These are phyloP conservation scores for Tachysurus fulvidraco DNA, from an alignment of 2,113 vertebrate genomes.

Conservation along the genomic window DNA sequence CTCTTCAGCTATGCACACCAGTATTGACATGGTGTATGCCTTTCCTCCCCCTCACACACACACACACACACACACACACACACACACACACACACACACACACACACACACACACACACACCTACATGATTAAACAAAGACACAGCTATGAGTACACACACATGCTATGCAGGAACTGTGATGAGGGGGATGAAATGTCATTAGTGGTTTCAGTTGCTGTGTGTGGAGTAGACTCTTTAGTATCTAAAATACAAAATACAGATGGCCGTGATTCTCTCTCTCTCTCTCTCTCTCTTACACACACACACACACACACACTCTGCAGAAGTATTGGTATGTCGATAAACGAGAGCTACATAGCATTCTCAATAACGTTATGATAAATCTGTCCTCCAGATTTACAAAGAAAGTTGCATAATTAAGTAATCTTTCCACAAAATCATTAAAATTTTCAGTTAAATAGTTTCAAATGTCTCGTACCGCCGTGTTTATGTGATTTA, in stretches of 20 bases:
- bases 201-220: conserved; percentile 32
- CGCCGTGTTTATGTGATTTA: neutral
- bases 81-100: conserved; percentile 37
- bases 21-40: conserved; percentile 52
- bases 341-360: no score
- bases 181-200: conserved; percentile 32
- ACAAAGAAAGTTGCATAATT: neutral
- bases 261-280: conserved; percentile 3
- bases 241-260: conserved; percentile 24
- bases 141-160: conserved; percentile 22
- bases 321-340: no score
- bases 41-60: conserved; percentile 37
- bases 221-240: conserved; percentile 8
- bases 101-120: conserved; percentile 40
- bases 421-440: neutral
- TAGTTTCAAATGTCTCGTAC: neutral
- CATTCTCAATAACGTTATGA: no score
- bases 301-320: no score
- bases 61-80: conserved; percentile 38
- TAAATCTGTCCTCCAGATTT: neutral
- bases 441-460: neutral
- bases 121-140: conserved; percentile 29
- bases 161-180: conserved; percentile 31
- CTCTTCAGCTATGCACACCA: conserved; percentile 52
- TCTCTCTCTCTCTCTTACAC: neutral